Evolutionary conservation across 2,888 invertebrate species (phyloP), one percentile per base, ranked within the genome.

Genomic region (Marronus borbonicus): DNA sequence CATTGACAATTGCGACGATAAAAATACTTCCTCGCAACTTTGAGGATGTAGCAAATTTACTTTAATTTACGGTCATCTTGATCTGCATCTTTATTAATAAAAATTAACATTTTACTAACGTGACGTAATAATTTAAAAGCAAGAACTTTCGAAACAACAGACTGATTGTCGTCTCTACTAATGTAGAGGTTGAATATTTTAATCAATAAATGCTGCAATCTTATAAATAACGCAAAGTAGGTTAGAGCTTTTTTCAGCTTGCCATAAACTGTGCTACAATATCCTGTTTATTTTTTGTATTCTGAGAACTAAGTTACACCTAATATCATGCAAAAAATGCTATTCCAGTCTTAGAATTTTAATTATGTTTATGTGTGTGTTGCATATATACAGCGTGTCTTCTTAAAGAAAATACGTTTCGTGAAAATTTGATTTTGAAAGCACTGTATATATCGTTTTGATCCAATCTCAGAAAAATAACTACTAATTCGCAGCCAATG

Each of bases 401-500:
- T 49, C 39, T 20, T 44, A 68, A 31, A 28, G n/a, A 8, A 55
- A 14, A 31, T 28, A 62, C 12, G 28, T 31, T 14, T 39, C 31
- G 17, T 31, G 44, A 31, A 31, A 31, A 31, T 31, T 31, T 3
- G 44, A 44, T 12, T 44, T 44, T 65, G 2, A 52, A 24, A 52
- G 24, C 69, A 52, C 70, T n/a, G 70, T 55, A 70, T 55, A 70
- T 55, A 70, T 36, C 50, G 28, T 52, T 17, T 10, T 28, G 17
- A 28, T 36, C 55, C 24, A 36, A 36, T 14, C 52, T 31, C 55
- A 70, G 55, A 70, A 8, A 55, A 31, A 70, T 17, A 39, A 65
- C 31, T 65, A 65, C 65, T 39, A 17, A 70, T 49, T 36, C 55
- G 70, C 70, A 70, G 70, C 55, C 70, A 70, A 70, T 70, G 70